Percentiles rank a stretch among this genome's conserved stretches.
Evolutionary conservation across 2,888 invertebrate species (phyloP).

Genomic region (Lycophotia porphyrea): DNA sequence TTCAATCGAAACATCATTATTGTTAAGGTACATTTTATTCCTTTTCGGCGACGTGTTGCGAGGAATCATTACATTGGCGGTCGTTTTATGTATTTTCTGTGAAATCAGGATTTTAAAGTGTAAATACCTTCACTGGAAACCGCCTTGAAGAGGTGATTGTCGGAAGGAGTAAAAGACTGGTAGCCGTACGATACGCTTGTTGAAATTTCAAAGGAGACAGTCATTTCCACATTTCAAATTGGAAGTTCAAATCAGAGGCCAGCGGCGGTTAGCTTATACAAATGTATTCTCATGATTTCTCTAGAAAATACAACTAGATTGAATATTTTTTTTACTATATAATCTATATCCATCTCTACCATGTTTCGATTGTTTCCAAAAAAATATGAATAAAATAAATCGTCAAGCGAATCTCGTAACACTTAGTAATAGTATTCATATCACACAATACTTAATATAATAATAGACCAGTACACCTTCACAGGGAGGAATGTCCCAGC

Average conservation of each 20-base stretch:
- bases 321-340: background rate
- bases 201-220: background rate
- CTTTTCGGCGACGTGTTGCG: conserved; percentile 8
- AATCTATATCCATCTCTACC: background rate
- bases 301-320: background rate
- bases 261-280: background rate
- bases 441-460: no score
- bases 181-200: background rate
- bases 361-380: background rate
- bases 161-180: background rate
- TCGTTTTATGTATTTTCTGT: conserved; percentile 39
- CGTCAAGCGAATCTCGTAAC: background rate
- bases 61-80: conserved; percentile 55
- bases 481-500: no score
- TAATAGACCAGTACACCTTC: no score
- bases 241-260: background rate
- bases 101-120: conserved; percentile 40
- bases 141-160: background rate
- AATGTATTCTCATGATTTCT: background rate
- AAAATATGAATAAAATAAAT: background rate
- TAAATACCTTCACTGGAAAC: conserved; percentile 19
- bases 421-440: background rate
- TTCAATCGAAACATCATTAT: conserved; percentile 59
- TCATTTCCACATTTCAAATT: background rate
- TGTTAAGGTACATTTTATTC: conserved; percentile 41